Evolutionary conservation across 2,888 invertebrate species (phyloP), one percentile per base, ranked within the genome.

Genomic region (Mythimna pallens): DNA sequence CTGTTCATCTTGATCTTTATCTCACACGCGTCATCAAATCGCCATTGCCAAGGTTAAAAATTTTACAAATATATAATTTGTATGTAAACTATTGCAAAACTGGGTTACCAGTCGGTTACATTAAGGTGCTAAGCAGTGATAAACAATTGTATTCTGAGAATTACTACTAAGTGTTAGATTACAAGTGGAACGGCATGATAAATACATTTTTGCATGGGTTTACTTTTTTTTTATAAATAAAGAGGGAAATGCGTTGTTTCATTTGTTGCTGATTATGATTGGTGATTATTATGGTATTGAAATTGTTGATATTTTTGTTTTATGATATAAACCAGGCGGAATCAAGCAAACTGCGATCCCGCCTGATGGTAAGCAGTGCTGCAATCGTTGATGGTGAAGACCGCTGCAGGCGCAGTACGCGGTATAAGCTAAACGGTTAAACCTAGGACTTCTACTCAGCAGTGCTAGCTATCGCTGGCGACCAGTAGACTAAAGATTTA

Each of bases 31-130:
- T 81, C 82, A 82, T 64, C 76, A 81, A 84, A 81, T 82, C 80
- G 77, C 88, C 92, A 92, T 81, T 92, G 93, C 76, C 93, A 93
- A 93, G 93, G 93, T 93, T 89, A 92, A 80, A 55, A 70, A 85
- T 88, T 87, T 87, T 64, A 87, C 84, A 87, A 89, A 85, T 81
- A 84, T 70, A 78, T 70, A 64, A 76, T 70, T 78, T 80, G 81
- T 83, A 80, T 70, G 77, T 81, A 82, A 84, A 83, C 83, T 89
- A 89, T 92, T 91, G 91, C 92, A 91, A 92, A 92, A 93, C 87
- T 87, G 83, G 86, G 86, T 80, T 85, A 84, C 43, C 30, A 9
- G 76, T 63, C 87, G 87, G 89, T 30, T 52, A 78, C 78, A 78
- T 82, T 81, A 86, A 89, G 90, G 87, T 76, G 20, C 17, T 22